Percentiles rank a stretch among this genome's conserved stretches.
Evolutionary conservation across 2,888 invertebrate genomes (phyloP).

Genomic region (Leistus spinibarbis): DNA sequence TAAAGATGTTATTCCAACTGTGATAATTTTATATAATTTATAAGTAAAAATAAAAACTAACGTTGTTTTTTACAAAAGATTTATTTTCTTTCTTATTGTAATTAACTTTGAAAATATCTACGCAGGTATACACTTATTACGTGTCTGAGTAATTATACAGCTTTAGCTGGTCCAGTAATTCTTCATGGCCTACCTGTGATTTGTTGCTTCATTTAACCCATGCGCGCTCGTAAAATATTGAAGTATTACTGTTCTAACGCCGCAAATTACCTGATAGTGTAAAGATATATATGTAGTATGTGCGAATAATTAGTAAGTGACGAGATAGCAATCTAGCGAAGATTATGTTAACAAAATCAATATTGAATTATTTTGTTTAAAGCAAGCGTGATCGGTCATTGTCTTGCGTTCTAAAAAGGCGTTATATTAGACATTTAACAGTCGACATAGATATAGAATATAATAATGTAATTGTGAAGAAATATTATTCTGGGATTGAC

Average conservation of each 20-base stretch:
- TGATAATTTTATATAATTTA: too few relatives aligned
- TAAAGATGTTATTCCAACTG: too few relatives aligned
- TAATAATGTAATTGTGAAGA: too few relatives aligned
- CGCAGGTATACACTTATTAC: too few relatives aligned
- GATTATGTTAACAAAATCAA: background rate
- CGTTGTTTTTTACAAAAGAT: too few relatives aligned
- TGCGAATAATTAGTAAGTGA: background rate
- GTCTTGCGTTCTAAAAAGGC: background rate
- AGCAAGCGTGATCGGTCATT: background rate
- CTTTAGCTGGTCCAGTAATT: background rate
- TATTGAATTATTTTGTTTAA: background rate
- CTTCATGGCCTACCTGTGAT: slow-evolving; percentile 26
- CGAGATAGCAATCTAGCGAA: background rate
- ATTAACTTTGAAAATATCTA: too few relatives aligned
- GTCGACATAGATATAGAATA: background rate
- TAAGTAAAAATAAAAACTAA: too few relatives aligned
- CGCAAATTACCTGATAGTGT: background rate
- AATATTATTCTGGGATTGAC: background rate
- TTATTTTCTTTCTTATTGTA: too few relatives aligned
- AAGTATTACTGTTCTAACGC: background rate
- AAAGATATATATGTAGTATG: background rate
- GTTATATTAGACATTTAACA: background rate
- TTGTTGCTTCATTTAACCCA: slow-evolving; percentile 35
- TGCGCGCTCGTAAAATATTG: slow-evolving; percentile 26
- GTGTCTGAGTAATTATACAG: too few relatives aligned